Percentiles rank a stretch among this genome's conserved stretches.
phyloP scores from a whole-genome alignment of 2,888 invertebrate genomes.

The Rosalia funebris region DNA sequence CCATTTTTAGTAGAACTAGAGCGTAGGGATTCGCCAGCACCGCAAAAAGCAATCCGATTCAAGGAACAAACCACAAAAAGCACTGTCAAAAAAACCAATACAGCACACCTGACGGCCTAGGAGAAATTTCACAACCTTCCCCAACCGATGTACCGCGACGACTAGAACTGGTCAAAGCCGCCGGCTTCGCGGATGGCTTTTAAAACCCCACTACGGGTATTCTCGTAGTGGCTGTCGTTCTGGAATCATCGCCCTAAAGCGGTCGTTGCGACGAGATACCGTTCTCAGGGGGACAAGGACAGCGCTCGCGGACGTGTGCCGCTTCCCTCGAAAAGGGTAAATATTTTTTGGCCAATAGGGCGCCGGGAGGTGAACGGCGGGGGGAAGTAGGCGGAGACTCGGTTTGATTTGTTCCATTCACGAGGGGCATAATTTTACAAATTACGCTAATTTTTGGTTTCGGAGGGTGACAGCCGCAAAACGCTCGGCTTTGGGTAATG shows the following conservation, averaged over 20 bases:
- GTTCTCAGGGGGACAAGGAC: neutral
- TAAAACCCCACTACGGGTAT: constrained; percentile 9
- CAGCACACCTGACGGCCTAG: neutral
- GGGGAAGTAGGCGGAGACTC: constrained; percentile 20
- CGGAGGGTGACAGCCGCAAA: too few relatives aligned
- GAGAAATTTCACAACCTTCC: constrained; percentile 6
- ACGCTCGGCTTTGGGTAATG: neutral
- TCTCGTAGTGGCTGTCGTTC: neutral
- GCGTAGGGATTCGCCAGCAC: neutral
- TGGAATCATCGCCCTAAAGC: neutral
- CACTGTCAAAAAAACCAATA: constrained; percentile 16
- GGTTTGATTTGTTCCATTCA: constrained; percentile 28
- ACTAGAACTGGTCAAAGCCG: constrained; percentile 10
- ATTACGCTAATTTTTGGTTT: constrained; percentile 8
- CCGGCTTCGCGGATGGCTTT: constrained; percentile 5
- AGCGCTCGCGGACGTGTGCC: neutral
- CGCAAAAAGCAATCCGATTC: neutral
- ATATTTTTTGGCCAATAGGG: constrained; percentile 14
- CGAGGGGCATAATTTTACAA: neutral
- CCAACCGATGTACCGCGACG: neutral
- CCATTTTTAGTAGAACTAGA: neutral
- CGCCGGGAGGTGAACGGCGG: neutral
- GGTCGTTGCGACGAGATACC: neutral
- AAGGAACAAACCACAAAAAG: constrained; percentile 2
- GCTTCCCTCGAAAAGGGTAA: constrained; percentile 5